A percentile compares a stretch with the other conserved stretches of the same genome.
Evolutionary conservation across 2,797 vertebrate species (phyloP).

Genomic region (Microcaecilia unicolor): DNA sequence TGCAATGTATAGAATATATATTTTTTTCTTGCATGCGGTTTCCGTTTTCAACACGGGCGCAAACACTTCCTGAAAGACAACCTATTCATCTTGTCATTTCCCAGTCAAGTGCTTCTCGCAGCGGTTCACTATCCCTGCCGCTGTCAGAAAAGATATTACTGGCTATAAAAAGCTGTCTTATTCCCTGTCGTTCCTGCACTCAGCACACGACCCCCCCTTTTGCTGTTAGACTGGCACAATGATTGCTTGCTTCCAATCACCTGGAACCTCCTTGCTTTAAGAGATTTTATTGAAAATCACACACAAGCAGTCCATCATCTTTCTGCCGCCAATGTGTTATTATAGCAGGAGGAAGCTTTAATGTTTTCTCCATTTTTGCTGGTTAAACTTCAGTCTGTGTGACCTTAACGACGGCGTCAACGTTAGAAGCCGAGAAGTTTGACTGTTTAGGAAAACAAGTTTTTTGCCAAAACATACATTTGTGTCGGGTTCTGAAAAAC

Average conservation of each 20-base stretch:
- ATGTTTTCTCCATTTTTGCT: not conserved
- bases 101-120: conserved; percentile 36
- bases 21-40: too few relatives aligned
- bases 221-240: conserved; percentile 23
- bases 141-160: conserved; percentile 55
- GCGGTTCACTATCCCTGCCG: conserved; percentile 30
- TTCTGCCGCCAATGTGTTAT: conserved; percentile 28
- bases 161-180: conserved; percentile 40
- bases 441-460: not conserved
- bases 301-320: conserved; percentile 32
- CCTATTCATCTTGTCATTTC: conserved; percentile 41
- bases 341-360: conserved; percentile 21
- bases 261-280: conserved; percentile 38
- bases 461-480: too few relatives aligned
- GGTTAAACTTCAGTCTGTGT: conserved; percentile 9
- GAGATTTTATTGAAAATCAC: conserved; percentile 35
- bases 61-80: conserved; percentile 39
- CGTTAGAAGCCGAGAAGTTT: not conserved
- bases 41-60: too few relatives aligned
- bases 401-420: not conserved
- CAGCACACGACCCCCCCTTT: conserved; percentile 34
- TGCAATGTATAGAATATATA: too few relatives aligned
- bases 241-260: conserved; percentile 39
- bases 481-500: too few relatives aligned
- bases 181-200: conserved; percentile 29